Base-by-base conservation (phyloP, 2,797 vertebrate genomes). In the Melanotaenia maccullochi region DNA sequence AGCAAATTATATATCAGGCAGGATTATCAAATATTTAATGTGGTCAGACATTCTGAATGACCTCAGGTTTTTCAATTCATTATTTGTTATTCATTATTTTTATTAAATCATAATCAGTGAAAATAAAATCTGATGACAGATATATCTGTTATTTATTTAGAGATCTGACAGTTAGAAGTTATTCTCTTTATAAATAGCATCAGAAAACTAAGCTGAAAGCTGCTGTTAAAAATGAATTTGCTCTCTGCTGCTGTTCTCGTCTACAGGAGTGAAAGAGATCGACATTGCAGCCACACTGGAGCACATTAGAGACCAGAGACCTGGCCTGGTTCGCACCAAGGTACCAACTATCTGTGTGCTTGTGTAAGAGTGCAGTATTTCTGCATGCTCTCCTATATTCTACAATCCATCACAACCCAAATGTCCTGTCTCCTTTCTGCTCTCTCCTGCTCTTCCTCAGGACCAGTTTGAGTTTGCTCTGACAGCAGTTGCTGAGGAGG, bases 381-480 rank as follows among this genome's bases (percentile, higher is more conserved):
- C 5, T 59, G 24, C 14, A 40, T 24, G 5, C 8, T 32, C 32
- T 18, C 18, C 18, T n/a, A 3, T 24, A 38, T 1, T 74, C 16
- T 4, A 0, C 63, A 2, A 44, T 4, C 1, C 1, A 28, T 12
- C 47, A 25, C 13, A 42, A 59, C 44, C 32, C 16, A 42, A 38
- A 38, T 47, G 14, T 57, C 8, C 35, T 28, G 6, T 20, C 22
- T 59, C 8, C 35, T n/a, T 9, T 20, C 28, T 55, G 40, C 18
- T 56, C 14, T 7, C 5, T 12, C 11, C 49, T 33, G 9, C 36
- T 22, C 54, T 42, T n/a, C 32, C 63, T 22, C 80, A 99, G 98
- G 98, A 98, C 90, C 98, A 99, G 94, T 99, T 99, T 93, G 97
- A 99, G 92, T 99, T 98, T 13, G 97, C 97, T 0, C 92, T 99